Evolutionary conservation across 2,888 invertebrate genomes (phyloP), one percentile per base, ranked within the genome.

Genomic region (Cepaea hortensis): DNA sequence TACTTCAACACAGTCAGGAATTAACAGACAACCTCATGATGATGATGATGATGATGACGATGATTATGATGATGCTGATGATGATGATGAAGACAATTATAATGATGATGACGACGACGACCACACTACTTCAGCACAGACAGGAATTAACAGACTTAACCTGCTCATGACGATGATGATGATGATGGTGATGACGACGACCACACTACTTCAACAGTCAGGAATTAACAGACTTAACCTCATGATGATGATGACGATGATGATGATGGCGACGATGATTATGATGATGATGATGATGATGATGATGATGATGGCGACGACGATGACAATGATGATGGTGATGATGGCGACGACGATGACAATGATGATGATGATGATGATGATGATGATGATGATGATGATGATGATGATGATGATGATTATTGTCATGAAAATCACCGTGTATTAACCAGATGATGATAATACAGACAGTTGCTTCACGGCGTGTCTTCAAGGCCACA

Each of bases 131-230:
- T n/a, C n/a, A n/a, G n/a, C n/a, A n/a, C n/a, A n/a, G n/a, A n/a
- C n/a, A n/a, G n/a, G n/a, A n/a, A n/a, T n/a, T n/a, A n/a, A n/a
- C n/a, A n/a, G n/a, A n/a, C n/a, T n/a, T n/a, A n/a, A n/a, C n/a
- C n/a, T n/a, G n/a, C n/a, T n/a, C n/a, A 73, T 83, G 55, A 83
- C 73, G 55, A 83, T 83, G 73, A 83, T 83, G 73, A 73, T 73
- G 73, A 73, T 83, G 73, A 83, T 83, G n/a, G 62, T 83, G 48
- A 68, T 48, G 50, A 84, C 65, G 76, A 84, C 62, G 62, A 76
- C 76, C 35, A 46, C 65, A 62, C 62, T 65, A 46, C 62, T 35
- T 61, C 62, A 77, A 46, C 61, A 65, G 46, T 18, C 20, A n/a
- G n/a, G 9, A n/a, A 70, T 20, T 11, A 70, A 6, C 15, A 70